Evolutionary conservation across 2,113 vertebrate genomes (phyloP).

Genomic region (Pavo muticus): DNA sequence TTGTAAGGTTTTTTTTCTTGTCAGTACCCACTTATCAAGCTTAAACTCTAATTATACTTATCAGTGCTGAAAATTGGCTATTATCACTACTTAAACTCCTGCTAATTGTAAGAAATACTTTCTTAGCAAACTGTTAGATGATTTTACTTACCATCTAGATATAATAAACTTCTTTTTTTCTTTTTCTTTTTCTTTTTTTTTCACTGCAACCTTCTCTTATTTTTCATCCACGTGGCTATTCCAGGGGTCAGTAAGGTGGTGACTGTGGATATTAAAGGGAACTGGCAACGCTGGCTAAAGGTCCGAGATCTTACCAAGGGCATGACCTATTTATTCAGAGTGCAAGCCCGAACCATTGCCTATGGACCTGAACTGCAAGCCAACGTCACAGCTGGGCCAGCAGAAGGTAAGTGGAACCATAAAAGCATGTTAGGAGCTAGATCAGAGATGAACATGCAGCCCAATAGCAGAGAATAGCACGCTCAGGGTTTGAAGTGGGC

Average conservation of each 20-base stretch:
- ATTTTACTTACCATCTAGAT: conserved; percentile 29
- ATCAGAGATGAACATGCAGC: not conserved
- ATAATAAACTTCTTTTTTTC: not conserved
- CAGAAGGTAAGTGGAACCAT: conserved; percentile 82
- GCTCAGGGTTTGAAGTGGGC: not conserved
- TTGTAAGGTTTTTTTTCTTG: conserved; percentile 48
- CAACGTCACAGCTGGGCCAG: conserved; percentile 91
- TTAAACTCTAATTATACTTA: conserved; percentile 77
- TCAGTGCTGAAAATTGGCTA: conserved; percentile 76
- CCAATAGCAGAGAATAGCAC: not conserved
- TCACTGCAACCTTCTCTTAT: not conserved
- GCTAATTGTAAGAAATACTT: conserved; percentile 72
- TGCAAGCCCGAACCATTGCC: conserved; percentile 91
- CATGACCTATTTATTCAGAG: conserved; percentile 88
- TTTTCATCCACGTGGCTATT: not conserved
- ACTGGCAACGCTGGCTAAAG: conserved; percentile 93
- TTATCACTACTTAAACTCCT: conserved; percentile 65
- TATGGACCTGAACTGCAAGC: conserved; percentile 88
- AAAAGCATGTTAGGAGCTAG: not conserved
- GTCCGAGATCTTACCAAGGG: conserved; percentile 91
- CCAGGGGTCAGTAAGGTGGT: conserved; percentile 95
- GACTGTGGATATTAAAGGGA: conserved; percentile 92
- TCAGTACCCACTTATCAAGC: conserved; percentile 70
- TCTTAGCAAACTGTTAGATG: conserved; percentile 46
- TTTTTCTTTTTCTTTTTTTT: not conserved